Percentiles rank a stretch among this genome's conserved stretches.
Conservation (phyloP, 2,113 vertebrate genomes). For the Eurypyga helias region DNA sequence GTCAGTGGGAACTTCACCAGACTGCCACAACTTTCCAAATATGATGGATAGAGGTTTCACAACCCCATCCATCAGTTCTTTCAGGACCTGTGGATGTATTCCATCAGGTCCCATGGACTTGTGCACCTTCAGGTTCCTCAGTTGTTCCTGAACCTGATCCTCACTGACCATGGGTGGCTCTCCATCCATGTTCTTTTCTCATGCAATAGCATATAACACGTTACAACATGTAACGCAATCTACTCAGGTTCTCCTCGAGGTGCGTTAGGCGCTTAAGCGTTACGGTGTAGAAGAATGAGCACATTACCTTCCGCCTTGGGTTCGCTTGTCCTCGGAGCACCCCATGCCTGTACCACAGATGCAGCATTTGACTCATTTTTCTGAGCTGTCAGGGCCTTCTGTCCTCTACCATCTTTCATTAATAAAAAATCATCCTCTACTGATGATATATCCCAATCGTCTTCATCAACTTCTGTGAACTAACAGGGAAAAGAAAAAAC, state of each 20-base stretch:
- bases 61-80: no score
- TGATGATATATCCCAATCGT: conserved; percentile 87
- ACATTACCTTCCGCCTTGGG: conserved; percentile 80
- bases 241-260: background rate
- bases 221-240: background rate
- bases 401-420: conserved; percentile 56
- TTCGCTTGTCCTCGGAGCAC: conserved; percentile 65
- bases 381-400: conserved; percentile 21
- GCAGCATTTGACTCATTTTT: conserved; percentile 75
- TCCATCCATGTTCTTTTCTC: no score
- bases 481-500: conserved; percentile 20
- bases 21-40: no score
- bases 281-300: no score
- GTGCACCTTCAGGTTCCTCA: no score
- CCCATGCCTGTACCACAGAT: conserved; percentile 84
- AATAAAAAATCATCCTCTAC: conserved; percentile 80
- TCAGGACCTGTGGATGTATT: no score
- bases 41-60: no score
- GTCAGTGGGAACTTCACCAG: no score
- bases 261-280: background rate
- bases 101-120: no score
- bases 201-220: background rate
- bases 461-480: conserved; percentile 77
- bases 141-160: no score
- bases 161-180: no score